Conservation (phyloP, 2,888 invertebrate species). For the Phyto melanocephala region DNA sequence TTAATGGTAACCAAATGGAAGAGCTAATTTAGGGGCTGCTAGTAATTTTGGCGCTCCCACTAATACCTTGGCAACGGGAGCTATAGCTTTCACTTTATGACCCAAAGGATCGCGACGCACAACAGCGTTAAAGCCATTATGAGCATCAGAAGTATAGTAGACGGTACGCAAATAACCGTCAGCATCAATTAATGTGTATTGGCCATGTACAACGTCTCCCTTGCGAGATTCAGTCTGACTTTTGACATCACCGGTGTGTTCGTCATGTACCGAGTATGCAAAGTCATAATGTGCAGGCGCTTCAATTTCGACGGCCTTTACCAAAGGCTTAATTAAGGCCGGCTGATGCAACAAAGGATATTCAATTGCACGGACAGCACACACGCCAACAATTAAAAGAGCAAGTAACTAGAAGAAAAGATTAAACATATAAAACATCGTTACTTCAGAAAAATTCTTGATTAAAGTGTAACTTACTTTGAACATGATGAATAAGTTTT, state of each 20-base stretch:
- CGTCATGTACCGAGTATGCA: conserved; percentile 79
- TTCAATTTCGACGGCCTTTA: conserved; percentile 75
- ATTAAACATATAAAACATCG: too few species aligned
- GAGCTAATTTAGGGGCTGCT: conserved; percentile 1
- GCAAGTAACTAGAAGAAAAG: conserved; percentile 69
- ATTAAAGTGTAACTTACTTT: conserved; percentile 65
- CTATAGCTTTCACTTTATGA: conserved; percentile 77
- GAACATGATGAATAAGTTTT: conserved; percentile 61
- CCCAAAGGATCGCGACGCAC: conserved; percentile 80
- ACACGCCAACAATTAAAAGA: conserved; percentile 71
- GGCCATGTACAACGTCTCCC: conserved; percentile 80
- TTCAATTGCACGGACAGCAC: conserved; percentile 73
- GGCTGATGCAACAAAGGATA: conserved; percentile 67
- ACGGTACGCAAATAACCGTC: conserved; percentile 81
- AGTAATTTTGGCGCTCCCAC: conserved; percentile 67
- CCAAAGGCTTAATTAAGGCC: conserved; percentile 71
- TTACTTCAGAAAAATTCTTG: not conserved
- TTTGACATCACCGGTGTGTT: conserved; percentile 80
- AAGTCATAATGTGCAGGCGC: conserved; percentile 80
- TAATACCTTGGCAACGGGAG: conserved; percentile 75
- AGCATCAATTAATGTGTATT: conserved; percentile 80
- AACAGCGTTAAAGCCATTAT: conserved; percentile 81
- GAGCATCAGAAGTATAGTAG: conserved; percentile 81
- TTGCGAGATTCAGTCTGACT: conserved; percentile 80
- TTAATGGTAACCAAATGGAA: conserved; percentile 40